Evolutionary conservation across 2,113 vertebrate species (phyloP).

Genomic region (Siniperca chuatsi): DNA sequence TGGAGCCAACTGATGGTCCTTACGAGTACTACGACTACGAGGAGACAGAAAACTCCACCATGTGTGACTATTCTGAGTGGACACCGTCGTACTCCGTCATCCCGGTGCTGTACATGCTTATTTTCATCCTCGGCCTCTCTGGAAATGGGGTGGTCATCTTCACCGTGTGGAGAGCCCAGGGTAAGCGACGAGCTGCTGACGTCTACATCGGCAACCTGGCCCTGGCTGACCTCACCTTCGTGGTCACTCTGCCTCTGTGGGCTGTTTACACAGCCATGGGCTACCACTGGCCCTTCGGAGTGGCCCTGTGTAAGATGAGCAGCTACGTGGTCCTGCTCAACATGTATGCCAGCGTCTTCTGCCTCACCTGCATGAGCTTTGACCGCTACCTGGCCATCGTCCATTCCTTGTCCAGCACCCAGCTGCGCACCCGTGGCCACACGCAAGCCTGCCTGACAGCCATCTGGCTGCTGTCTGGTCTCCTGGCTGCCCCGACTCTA

Average conservation of each 20-base stretch:
- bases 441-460: slow-evolving; percentile 73
- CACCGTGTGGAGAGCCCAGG: slow-evolving; percentile 87
- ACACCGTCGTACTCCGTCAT: slow-evolving; percentile 86
- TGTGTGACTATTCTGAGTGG: slow-evolving; percentile 87
- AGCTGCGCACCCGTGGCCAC: slow-evolving; percentile 81
- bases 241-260: slow-evolving; percentile 90
- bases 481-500: slow-evolving; percentile 86
- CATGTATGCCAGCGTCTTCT: slow-evolving; percentile 92
- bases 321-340: slow-evolving; percentile 89
- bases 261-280: slow-evolving; percentile 88
- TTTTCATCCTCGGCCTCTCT: slow-evolving; percentile 89
- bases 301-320: slow-evolving; percentile 89
- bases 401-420: slow-evolving; percentile 85
- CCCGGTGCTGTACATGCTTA: slow-evolving; percentile 90
- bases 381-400: slow-evolving; percentile 91
- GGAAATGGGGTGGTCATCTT: slow-evolving; percentile 90
- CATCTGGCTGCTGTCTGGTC: slow-evolving; percentile 85
- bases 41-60: slow-evolving; percentile 67
- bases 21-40: slow-evolving; percentile 76
- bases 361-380: slow-evolving; percentile 89
- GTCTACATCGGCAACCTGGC: slow-evolving; percentile 90
- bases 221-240: slow-evolving; percentile 90
- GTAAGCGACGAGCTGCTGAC: slow-evolving; percentile 84
- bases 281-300: slow-evolving; percentile 91
- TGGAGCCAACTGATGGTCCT: slow-evolving; percentile 36